Conservation (phyloP, 2,113 vertebrate species). For the Chloroceryle aenea region DNA sequence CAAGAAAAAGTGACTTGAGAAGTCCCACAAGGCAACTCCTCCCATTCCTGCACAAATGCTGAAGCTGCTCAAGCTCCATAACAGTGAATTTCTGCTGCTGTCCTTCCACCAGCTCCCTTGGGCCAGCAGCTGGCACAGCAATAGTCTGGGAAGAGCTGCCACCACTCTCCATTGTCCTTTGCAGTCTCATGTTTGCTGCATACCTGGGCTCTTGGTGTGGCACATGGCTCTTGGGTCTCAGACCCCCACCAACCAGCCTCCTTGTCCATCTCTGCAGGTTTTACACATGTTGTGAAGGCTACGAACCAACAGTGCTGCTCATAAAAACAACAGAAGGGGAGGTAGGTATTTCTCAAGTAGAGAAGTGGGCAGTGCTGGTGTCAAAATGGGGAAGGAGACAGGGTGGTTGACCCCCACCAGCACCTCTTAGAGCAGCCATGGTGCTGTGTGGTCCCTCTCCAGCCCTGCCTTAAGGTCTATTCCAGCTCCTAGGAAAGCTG, state of each 20-base stretch:
- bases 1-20: not conserved
- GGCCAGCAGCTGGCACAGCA: not conserved
- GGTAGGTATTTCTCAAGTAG: conserved; percentile 49
- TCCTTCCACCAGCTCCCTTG: not conserved
- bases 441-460: not conserved
- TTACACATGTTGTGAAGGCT: conserved; percentile 80
- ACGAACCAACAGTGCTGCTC: conserved; percentile 80
- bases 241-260: not conserved
- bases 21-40: not conserved
- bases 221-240: not conserved
- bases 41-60: not conserved
- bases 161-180: not conserved
- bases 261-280: conserved; percentile 69
- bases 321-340: conserved; percentile 82
- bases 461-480: not conserved
- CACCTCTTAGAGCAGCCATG: not conserved
- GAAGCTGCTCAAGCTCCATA: not conserved
- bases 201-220: rapidly evolving
- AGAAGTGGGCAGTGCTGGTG: not conserved
- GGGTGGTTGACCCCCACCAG: not conserved
- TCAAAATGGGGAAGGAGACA: not conserved
- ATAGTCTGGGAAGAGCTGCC: not conserved
- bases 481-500: not conserved
- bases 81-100: not conserved
- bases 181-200: rapidly evolving